phyloP scores from a whole-genome alignment of 53 echinoderm and acorn worm genomes.

The Holothuria scabra region DNA sequence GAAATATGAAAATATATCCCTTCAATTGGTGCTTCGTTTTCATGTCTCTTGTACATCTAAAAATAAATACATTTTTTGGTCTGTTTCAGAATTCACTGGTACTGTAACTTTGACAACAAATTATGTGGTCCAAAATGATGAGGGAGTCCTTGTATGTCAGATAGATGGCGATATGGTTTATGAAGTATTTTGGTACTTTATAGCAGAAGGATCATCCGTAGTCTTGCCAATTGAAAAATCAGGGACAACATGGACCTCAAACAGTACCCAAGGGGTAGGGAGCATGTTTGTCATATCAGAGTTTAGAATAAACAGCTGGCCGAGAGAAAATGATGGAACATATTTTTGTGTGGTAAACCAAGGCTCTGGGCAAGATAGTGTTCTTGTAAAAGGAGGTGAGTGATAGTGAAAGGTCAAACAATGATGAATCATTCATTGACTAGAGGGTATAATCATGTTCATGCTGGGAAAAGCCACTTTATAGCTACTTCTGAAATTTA shows the following conservation, averaged over 20 bases:
- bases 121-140: neutral
- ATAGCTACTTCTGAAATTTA: too few relatives aligned
- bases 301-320: neutral
- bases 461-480: too few relatives aligned
- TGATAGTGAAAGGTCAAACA: too few relatives aligned
- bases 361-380: too few relatives aligned
- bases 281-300: neutral
- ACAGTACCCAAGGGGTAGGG: neutral
- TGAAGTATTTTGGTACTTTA: neutral
- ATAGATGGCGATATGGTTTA: neutral
- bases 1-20: too few relatives aligned
- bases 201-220: neutral
- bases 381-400: too few relatives aligned
- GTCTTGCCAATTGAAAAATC: neutral
- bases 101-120: neutral
- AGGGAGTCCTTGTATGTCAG: neutral
- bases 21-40: too few relatives aligned
- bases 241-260: neutral
- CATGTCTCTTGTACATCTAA: too few relatives aligned
- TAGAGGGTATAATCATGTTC: too few relatives aligned
- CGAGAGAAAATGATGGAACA: conserved; percentile 2
- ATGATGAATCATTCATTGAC: too few relatives aligned
- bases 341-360: conserved; percentile 7
- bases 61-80: neutral
- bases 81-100: neutral